phyloP scores from a whole-genome alignment of 2,113 vertebrate genomes.

The Alces alces region DNA sequence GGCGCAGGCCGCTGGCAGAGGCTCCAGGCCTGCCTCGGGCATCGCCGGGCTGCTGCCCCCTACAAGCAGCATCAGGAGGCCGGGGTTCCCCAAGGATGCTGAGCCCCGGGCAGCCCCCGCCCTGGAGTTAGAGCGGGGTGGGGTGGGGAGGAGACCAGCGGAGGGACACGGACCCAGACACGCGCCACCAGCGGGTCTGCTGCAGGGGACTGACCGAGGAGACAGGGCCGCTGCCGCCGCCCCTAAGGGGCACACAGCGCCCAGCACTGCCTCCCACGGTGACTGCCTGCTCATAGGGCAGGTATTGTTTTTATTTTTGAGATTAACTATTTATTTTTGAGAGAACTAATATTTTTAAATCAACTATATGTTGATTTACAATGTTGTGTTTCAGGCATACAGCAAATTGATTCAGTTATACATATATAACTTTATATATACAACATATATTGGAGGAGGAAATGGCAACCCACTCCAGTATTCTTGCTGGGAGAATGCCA shows the following conservation, averaged over 20 bases:
- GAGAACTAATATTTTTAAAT: neutral
- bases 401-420: neutral
- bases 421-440: neutral
- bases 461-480: neutral
- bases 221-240: fast-evolving
- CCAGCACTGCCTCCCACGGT: fast-evolving
- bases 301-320: neutral
- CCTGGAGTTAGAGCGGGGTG: neutral
- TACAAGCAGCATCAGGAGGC: neutral
- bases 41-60: fast-evolving
- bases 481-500: neutral
- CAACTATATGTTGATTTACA: neutral
- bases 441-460: neutral
- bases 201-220: fast-evolving
- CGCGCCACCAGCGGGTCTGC: fast-evolving
- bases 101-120: fast-evolving
- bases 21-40: no score
- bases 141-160: neutral
- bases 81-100: neutral
- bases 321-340: neutral
- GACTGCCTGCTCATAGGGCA: neutral
- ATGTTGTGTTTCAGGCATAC: neutral
- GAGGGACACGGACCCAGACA: neutral
- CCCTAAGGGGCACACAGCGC: fast-evolving
- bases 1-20: neutral